Percentiles rank a stretch among this genome's conserved stretches.
Evolutionary conservation across 2,113 vertebrate species (phyloP).

Genomic region (Tupaia tana): DNA sequence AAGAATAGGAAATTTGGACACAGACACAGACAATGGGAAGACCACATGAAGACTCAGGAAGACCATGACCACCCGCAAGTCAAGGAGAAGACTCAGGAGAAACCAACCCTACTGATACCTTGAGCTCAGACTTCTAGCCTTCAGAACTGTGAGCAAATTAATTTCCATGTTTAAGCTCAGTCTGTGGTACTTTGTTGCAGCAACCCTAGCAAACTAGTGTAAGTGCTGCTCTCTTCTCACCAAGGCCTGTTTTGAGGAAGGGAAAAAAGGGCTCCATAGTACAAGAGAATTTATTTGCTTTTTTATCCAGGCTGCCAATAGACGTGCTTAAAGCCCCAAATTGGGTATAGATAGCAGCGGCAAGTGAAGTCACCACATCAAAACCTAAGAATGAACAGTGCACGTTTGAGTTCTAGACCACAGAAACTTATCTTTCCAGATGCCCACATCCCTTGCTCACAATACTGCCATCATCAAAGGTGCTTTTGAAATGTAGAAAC

Average conservation of each 20-base stretch:
- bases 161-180: not conserved
- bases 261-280: not conserved
- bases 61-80: not conserved
- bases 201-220: not conserved
- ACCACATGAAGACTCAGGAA: not conserved
- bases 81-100: not conserved
- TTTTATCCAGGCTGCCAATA: not conserved
- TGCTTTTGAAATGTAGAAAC: conserved; percentile 69
- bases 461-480: conserved; percentile 38
- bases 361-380: conserved; percentile 17
- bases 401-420: not conserved
- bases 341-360: not conserved
- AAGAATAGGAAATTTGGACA: not conserved
- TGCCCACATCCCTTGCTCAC: not conserved
- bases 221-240: not conserved
- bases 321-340: not conserved
- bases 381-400: not conserved
- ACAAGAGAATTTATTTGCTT: not conserved
- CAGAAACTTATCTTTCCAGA: not conserved
- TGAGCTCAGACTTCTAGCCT: not conserved
- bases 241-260: not conserved
- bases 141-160: not conserved
- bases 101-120: not conserved
- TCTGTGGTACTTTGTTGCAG: not conserved
- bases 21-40: not conserved